A percentile compares a stretch with the other conserved stretches of the same genome.
Evolutionary conservation across 2,888 invertebrate species (phyloP).

Genomic region (Erannis defoliaria): DNA sequence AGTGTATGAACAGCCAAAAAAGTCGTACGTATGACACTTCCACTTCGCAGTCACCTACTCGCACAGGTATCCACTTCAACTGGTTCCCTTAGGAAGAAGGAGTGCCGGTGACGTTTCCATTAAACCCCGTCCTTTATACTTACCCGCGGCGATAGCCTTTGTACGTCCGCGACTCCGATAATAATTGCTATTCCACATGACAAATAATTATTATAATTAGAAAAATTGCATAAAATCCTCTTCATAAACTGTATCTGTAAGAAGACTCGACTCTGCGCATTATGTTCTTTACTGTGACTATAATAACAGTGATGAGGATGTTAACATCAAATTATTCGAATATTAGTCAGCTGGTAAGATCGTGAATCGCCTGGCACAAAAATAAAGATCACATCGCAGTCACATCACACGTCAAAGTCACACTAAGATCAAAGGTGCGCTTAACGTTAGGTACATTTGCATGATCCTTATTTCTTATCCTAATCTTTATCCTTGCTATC

Average conservation of each 20-base stretch:
- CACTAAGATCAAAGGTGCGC: too few relatives aligned
- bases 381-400: too few relatives aligned
- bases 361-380: too few relatives aligned
- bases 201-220: not conserved
- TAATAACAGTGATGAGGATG: too few relatives aligned
- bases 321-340: too few relatives aligned
- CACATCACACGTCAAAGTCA: too few relatives aligned
- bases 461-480: too few relatives aligned
- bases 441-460: too few relatives aligned
- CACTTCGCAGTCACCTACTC: not conserved
- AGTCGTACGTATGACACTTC: not conserved
- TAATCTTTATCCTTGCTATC: too few relatives aligned
- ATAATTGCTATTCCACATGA: constrained; percentile 13
- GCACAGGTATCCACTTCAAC: constrained; percentile 13
- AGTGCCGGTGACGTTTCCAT: constrained; percentile 60
- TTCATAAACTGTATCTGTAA: not conserved
- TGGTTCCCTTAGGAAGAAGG: constrained; percentile 38
- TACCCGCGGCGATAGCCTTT: constrained; percentile 37
- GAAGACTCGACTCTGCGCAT: not conserved
- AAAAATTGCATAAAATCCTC: not conserved
- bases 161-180: constrained; percentile 17
- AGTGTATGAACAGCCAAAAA: not conserved
- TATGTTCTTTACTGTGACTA: too few relatives aligned
- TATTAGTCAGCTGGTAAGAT: too few relatives aligned
- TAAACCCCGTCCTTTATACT: constrained; percentile 46